Conservation (phyloP, 2,113 vertebrate species). For the Chaenocephalus aceratus region DNA sequence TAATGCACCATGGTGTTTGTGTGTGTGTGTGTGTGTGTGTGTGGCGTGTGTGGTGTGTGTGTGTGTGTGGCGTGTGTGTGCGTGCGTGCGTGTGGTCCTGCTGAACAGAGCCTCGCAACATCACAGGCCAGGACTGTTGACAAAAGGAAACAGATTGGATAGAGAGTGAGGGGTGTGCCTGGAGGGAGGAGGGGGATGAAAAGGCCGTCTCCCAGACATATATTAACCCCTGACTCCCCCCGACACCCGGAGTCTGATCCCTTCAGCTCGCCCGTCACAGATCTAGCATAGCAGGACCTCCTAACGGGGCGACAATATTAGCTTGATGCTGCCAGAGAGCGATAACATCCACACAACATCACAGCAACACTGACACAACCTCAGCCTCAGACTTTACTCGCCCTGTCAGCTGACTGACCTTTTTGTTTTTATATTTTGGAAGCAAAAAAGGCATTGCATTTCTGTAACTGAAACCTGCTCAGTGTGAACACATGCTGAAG, state of each 20-base stretch:
- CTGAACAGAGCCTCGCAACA: slow-evolving; percentile 35
- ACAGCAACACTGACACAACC: slow-evolving; percentile 41
- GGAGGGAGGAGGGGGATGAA: slow-evolving; percentile 62
- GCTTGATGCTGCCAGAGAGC: slow-evolving; percentile 71
- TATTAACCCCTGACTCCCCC: slow-evolving; percentile 62
- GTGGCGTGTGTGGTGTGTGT: slow-evolving; percentile 31
- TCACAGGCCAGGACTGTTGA: slow-evolving; percentile 53
- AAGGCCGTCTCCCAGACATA: slow-evolving; percentile 66
- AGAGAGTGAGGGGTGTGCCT: slow-evolving; percentile 55
- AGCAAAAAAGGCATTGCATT: not conserved
- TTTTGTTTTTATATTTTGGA: not conserved
- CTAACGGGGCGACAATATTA: slow-evolving; percentile 67
- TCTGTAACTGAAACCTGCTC: slow-evolving; percentile 22
- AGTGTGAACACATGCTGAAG: slow-evolving; percentile 23
- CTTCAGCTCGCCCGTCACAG: slow-evolving; percentile 65
- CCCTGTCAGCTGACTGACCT: not conserved
- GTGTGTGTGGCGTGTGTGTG: not conserved
- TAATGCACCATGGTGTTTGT: slow-evolving; percentile 69
- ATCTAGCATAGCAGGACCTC: slow-evolving; percentile 72
- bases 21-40: slow-evolving; percentile 37
- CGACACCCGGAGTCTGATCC: slow-evolving; percentile 67
- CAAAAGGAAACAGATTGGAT: slow-evolving; percentile 59
- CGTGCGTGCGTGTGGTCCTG: no score
- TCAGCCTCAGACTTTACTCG: slow-evolving; percentile 3
- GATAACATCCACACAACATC: slow-evolving; percentile 59